Evolutionary conservation across 1,140 invertebrate genomes (phyloP).

Genomic region (Platorchestia sp.): DNA sequence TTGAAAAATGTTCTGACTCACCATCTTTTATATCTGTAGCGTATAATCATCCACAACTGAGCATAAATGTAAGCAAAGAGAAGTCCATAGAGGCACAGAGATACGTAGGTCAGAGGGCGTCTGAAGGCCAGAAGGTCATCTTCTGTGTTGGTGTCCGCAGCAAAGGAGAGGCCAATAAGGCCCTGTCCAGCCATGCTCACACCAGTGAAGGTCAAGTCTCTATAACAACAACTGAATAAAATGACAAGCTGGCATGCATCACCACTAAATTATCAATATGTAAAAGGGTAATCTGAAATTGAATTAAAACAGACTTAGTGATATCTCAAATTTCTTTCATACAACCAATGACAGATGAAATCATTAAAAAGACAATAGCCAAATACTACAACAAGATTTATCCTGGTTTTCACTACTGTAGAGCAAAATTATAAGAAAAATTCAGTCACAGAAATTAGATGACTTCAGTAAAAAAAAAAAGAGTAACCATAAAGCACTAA

Average conservation of each 20-base stretch:
- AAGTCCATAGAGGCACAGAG: slow-evolving; percentile 26
- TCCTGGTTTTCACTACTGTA: no score
- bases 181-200: neutral
- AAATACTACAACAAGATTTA: no score
- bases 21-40: slow-evolving; percentile 44
- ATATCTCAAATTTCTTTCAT: neutral
- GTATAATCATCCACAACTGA: slow-evolving; percentile 36
- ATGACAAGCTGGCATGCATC: neutral
- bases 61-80: slow-evolving; percentile 21
- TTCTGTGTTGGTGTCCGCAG: slow-evolving; percentile 23
- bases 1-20: neutral
- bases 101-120: neutral
- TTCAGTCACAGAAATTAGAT: no score
- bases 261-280: neutral
- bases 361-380: neutral
- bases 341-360: neutral
- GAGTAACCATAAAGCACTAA: no score
- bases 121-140: slow-evolving; percentile 6
- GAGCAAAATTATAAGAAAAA: no score
- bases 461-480: no score
- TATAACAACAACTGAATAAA: neutral
- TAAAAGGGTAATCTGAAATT: neutral
- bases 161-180: neutral
- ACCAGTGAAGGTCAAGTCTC: neutral
- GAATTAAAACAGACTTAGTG: neutral